Percentiles rank a stretch among this genome's conserved stretches.
phyloP scores from a whole-genome alignment of 2,113 vertebrate species.

The Tachysurus vachellii region DNA sequence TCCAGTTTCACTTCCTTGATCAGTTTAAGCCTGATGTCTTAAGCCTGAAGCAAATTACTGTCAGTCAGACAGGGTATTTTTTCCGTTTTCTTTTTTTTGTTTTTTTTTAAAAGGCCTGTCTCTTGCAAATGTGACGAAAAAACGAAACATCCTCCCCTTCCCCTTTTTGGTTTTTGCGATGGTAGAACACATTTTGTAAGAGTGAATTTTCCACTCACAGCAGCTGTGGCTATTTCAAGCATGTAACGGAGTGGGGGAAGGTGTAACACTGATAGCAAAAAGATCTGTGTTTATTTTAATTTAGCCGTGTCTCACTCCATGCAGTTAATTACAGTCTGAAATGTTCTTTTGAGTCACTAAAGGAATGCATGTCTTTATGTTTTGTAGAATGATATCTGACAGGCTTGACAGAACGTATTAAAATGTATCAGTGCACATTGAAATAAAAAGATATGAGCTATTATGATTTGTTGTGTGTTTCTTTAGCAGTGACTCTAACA shows the following conservation, averaged over 20 bases:
- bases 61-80: conserved; percentile 50
- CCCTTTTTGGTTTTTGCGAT: conserved; percentile 63
- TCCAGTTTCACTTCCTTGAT: conserved; percentile 18
- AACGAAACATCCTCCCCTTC: conserved; percentile 64
- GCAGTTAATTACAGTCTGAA: not conserved
- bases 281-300: conserved; percentile 10
- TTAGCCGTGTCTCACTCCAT: not conserved
- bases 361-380: not conserved
- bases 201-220: conserved; percentile 69
- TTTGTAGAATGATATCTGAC: not conserved
- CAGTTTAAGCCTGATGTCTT: not conserved
- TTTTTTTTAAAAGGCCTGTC: conserved; percentile 9
- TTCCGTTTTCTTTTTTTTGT: conserved; percentile 6
- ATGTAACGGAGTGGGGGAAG: not conserved
- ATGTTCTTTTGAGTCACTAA: not conserved
- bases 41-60: conserved; percentile 7
- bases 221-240: conserved; percentile 46
- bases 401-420: not conserved
- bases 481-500: not conserved
- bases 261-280: conserved; percentile 26
- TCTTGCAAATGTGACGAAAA: conserved; percentile 21
- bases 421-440: not conserved
- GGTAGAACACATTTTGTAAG: conserved; percentile 68
- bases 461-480: not conserved
- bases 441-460: conserved; percentile 15